phyloP scores from a whole-genome alignment of 2,888 invertebrate species.

The Archips xylosteana region DNA sequence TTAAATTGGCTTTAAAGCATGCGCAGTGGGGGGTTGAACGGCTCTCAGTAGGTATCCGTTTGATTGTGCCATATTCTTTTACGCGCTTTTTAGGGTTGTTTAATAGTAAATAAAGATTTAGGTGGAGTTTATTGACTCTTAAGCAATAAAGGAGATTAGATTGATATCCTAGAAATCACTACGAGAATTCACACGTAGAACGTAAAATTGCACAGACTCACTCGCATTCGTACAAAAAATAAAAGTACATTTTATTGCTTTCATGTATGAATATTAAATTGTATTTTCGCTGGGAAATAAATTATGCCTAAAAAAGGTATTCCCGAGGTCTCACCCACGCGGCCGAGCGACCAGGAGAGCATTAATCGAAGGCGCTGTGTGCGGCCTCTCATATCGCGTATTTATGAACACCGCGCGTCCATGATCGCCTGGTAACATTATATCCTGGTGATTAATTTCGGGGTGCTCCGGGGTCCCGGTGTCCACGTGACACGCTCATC shows the following conservation, averaged over 20 bases:
- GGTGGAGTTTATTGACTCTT: constrained; percentile 38
- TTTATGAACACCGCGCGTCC: constrained; percentile 76
- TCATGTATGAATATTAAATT: constrained; percentile 27
- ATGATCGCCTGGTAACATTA: constrained; percentile 76
- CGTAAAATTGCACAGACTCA: background rate
- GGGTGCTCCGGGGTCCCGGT: constrained; percentile 58
- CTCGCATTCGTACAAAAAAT: background rate
- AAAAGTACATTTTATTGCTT: constrained; percentile 18
- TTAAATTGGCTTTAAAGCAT: constrained; percentile 52
- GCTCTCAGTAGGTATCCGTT: constrained; percentile 52
- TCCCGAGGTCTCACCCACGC: constrained; percentile 64
- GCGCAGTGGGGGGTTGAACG: constrained; percentile 54
- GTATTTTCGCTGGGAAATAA: constrained; percentile 32
- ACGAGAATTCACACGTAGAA: background rate
- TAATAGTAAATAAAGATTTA: constrained; percentile 43
- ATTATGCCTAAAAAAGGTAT: constrained; percentile 28
- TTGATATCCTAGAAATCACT: constrained; percentile 22
- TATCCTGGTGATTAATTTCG: constrained; percentile 71
- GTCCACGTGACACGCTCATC: constrained; percentile 52
- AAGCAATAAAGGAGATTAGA: constrained; percentile 32
- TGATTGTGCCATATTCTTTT: constrained; percentile 44
- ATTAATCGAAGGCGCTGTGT: constrained; percentile 79
- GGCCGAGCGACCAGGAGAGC: constrained; percentile 64
- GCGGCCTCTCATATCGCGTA: constrained; percentile 78
- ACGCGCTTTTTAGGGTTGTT: constrained; percentile 41